phyloP scores from a whole-genome alignment of 2,888 invertebrate species.

The Bellardia bayeri region DNA sequence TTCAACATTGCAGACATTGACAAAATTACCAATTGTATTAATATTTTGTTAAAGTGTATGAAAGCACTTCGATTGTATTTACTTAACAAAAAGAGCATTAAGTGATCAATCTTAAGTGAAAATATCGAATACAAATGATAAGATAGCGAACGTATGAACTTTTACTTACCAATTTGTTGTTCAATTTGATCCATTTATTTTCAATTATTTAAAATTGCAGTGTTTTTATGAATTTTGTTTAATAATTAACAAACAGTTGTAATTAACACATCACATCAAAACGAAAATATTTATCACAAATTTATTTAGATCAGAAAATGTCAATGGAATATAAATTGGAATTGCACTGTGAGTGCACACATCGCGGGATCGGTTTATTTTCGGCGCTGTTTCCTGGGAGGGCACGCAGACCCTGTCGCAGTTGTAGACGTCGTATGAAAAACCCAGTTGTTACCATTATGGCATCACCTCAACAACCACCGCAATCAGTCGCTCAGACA shows the following conservation, averaged over 20 bases:
- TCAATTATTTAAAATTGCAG: neutral
- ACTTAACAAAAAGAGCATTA: slow-evolving; percentile 2
- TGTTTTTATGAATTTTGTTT: slow-evolving; percentile 2
- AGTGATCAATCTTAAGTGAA: neutral
- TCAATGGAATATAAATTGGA: slow-evolving; percentile 73
- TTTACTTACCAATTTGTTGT: neutral
- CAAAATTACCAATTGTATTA: no score
- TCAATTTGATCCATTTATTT: neutral
- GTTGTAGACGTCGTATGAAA: slow-evolving; percentile 74
- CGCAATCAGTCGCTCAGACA: slow-evolving; percentile 24
- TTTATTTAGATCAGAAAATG: slow-evolving; percentile 9
- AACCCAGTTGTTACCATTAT: slow-evolving; percentile 74
- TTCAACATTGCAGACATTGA: no score
- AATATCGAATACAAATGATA: slow-evolving; percentile 7
- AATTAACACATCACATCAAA: neutral
- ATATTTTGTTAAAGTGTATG: neutral
- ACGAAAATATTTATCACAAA: no score
- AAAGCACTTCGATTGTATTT: neutral
- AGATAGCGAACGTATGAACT: neutral
- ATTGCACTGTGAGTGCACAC: slow-evolving; percentile 77
- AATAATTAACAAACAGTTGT: neutral
- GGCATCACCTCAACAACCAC: slow-evolving; percentile 67
- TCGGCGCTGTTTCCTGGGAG: slow-evolving; percentile 73
- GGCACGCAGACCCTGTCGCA: slow-evolving; percentile 77
- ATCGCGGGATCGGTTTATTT: slow-evolving; percentile 74